phyloP scores from a whole-genome alignment of 1,140 invertebrate species.

The Atta cephalotes region DNA sequence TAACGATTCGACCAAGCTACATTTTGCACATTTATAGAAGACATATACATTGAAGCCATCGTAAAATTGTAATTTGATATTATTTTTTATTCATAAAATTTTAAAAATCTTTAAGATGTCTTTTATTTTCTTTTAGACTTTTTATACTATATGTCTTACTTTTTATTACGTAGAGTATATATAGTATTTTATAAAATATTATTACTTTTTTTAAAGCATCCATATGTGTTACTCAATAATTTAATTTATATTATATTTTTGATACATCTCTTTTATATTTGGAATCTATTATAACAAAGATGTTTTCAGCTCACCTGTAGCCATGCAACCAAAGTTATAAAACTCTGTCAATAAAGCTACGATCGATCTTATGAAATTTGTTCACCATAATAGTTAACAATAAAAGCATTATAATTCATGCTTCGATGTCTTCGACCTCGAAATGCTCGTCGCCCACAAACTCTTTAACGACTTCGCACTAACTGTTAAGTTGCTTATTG shows the following conservation, averaged over 20 bases:
- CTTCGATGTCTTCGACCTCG: constrained; percentile 72
- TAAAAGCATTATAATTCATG: constrained; percentile 65
- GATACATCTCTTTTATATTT: not conserved
- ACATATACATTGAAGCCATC: not conserved
- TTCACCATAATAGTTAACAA: constrained; percentile 62
- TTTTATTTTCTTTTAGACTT: not conserved
- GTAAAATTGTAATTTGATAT: not conserved
- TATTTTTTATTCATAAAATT: constrained; percentile 12
- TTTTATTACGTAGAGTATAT: not conserved
- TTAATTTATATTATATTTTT: not conserved
- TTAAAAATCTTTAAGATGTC: not conserved
- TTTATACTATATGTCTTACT: not conserved
- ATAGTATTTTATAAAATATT: constrained; percentile 3
- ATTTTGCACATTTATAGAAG: constrained; percentile 8
- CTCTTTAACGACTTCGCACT: constrained; percentile 57
- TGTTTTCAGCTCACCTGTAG: not conserved
- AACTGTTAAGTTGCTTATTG: constrained; percentile 25
- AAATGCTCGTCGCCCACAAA: constrained; percentile 64
- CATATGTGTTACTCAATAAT: not conserved
- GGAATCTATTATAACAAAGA: not conserved
- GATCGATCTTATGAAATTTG: constrained; percentile 65
- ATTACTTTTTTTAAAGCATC: not conserved
- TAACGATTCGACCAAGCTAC: not conserved
- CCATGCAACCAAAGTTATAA: constrained; percentile 40
- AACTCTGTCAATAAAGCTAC: constrained; percentile 39